A percentile compares a stretch with the other conserved stretches of the same genome.
Conservation (phyloP, 2,888 invertebrate species). For the Epinotia ramella region DNA sequence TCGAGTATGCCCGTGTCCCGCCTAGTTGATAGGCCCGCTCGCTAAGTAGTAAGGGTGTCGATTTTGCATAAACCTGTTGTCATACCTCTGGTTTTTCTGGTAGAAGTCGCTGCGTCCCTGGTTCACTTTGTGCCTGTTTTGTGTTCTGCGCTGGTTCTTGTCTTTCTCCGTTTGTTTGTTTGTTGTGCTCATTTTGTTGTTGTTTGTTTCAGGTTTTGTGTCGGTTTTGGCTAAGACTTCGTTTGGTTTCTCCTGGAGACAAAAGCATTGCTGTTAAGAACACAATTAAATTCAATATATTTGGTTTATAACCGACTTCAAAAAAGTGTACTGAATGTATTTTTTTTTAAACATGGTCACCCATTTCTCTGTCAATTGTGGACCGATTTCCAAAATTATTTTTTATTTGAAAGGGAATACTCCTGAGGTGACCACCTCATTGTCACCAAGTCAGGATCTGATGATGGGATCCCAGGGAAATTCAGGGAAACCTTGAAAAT, state of each 20-base stretch:
- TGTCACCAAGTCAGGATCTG: no score
- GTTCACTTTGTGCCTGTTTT: slow-evolving; percentile 71
- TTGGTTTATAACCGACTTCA: background rate
- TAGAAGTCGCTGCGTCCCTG: slow-evolving; percentile 72
- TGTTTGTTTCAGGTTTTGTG: slow-evolving; percentile 49
- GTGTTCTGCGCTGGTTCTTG: slow-evolving; percentile 66
- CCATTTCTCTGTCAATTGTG: no score
- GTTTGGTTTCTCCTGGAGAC: slow-evolving; percentile 65
- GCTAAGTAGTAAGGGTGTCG: slow-evolving; percentile 79
- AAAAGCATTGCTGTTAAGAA: background rate
- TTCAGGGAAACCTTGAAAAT: no score
- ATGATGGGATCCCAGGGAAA: no score
- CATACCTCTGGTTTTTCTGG: slow-evolving; percentile 77
- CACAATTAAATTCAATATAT: background rate
- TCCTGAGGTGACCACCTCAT: no score
- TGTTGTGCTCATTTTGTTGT: slow-evolving; percentile 48
- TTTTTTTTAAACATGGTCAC: no score
- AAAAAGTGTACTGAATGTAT: no score
- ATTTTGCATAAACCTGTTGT: slow-evolving; percentile 72
- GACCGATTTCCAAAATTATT: no score
- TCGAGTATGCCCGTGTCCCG: background rate
- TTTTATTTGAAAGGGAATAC: no score
- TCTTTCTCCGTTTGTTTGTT: slow-evolving; percentile 68
- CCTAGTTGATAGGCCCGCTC: slow-evolving; percentile 80
- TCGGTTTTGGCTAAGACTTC: slow-evolving; percentile 58